A percentile compares a stretch with the other conserved stretches of the same genome.
Evolutionary conservation across 2,113 vertebrate genomes (phyloP).

Genomic region (Heptranchias perlo): DNA sequence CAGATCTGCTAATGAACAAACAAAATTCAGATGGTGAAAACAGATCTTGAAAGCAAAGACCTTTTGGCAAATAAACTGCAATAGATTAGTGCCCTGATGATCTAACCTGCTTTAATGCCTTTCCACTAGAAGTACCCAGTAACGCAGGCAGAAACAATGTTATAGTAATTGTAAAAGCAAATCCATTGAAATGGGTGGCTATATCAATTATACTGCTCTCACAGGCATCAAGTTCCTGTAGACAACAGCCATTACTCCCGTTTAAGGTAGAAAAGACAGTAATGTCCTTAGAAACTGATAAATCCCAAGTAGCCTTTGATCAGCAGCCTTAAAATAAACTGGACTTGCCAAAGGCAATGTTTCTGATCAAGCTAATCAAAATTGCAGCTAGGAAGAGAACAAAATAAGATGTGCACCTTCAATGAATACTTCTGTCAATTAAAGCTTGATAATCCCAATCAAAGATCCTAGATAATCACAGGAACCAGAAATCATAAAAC

Average conservation of each 20-base stretch:
- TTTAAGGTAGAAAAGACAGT: neutral
- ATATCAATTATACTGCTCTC: neutral
- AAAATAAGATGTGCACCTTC: neutral
- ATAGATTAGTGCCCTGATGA: neutral
- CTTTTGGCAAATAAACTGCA: neutral
- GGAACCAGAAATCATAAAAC: neutral
- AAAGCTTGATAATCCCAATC: neutral
- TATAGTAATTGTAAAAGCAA: neutral
- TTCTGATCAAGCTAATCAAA: neutral
- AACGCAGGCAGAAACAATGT: neutral
- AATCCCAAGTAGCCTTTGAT: neutral
- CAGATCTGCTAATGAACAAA: neutral
- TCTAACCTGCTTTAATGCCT: neutral
- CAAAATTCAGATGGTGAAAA: neutral
- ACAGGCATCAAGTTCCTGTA: neutral
- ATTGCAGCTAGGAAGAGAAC: neutral
- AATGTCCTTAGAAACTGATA: neutral
- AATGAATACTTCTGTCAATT: neutral
- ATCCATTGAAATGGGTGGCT: neutral
- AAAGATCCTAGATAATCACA: neutral
- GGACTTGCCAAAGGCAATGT: neutral
- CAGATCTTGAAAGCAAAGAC: neutral
- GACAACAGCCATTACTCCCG: neutral
- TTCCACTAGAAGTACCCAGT: neutral
- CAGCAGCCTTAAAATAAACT: neutral